These are phyloP conservation scores for Micrasema longulum DNA, from an alignment of 1,140 invertebrate species.

Conservation along the genomic window DNA sequence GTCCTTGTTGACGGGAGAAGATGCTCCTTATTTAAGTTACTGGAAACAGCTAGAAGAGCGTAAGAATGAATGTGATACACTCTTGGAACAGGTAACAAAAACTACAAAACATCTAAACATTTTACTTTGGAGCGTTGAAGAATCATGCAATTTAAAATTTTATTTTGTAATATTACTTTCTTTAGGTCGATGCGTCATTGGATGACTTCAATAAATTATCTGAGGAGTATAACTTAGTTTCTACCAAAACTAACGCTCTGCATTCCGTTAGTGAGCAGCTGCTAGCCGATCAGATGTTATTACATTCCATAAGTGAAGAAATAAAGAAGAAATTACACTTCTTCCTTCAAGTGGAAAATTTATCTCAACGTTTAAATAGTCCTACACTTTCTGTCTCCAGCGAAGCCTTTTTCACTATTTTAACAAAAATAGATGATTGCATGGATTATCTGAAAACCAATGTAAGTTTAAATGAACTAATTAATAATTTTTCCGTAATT, in stretches of 20 bases:
- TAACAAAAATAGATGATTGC: conserved; percentile 89
- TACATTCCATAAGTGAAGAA: conserved; percentile 82
- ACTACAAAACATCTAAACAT: too few species aligned
- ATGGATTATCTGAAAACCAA: conserved; percentile 87
- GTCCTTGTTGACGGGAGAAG: conserved; percentile 72
- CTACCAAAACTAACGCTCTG: conserved; percentile 89
- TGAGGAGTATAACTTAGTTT: conserved; percentile 85
- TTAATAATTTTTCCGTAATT: too few species aligned
- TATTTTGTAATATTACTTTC: too few species aligned
- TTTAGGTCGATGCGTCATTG: conserved; percentile 78
- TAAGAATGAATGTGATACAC: conserved; percentile 76
- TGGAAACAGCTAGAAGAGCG: conserved; percentile 77
- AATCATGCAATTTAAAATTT: not conserved
- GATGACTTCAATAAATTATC: conserved; percentile 78
- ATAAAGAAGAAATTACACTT: conserved; percentile 85
- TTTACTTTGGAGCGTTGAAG: not conserved
- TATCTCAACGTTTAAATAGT: conserved; percentile 83
- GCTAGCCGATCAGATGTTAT: conserved; percentile 85
- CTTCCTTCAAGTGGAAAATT: conserved; percentile 86
- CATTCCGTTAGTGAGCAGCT: conserved; percentile 92
- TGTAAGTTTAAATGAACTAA: conserved; percentile 72
- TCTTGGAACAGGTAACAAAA: conserved; percentile 71
- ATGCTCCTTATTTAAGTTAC: conserved; percentile 76
- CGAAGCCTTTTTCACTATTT: conserved; percentile 83
- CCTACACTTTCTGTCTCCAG: conserved; percentile 84